Percentiles rank a stretch among this genome's conserved stretches.
phyloP scores from a whole-genome alignment of 2,797 vertebrate genomes.

The Eidolon dupreanum region DNA sequence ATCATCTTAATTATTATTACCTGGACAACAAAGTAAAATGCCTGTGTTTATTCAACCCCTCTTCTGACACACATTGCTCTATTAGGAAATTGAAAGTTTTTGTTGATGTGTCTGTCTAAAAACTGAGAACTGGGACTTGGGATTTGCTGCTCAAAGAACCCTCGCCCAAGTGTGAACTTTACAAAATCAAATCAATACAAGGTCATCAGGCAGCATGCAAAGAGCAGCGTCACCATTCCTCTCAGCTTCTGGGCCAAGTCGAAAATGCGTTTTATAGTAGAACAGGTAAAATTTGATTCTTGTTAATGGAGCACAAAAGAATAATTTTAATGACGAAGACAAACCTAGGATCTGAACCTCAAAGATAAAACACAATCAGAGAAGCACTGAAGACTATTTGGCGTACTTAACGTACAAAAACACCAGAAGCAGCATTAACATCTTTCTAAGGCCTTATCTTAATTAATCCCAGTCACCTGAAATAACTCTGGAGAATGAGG shows the following conservation, averaged over 20 bases:
- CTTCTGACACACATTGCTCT: background rate
- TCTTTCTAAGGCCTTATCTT: background rate
- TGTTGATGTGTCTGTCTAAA: background rate
- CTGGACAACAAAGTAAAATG: background rate
- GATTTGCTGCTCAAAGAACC: background rate
- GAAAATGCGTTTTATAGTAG: background rate
- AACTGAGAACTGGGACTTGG: background rate
- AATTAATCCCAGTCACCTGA: background rate
- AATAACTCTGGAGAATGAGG: background rate
- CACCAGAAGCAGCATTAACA: background rate
- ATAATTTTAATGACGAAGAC: background rate
- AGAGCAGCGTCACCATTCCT: background rate
- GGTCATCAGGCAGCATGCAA: background rate
- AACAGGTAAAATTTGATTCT: slow-evolving; percentile 5
- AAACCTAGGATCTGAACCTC: background rate
- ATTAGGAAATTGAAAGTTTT: background rate
- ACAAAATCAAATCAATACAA: background rate
- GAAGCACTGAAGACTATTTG: background rate
- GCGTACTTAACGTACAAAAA: background rate
- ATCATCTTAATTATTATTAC: slow-evolving; percentile 36
- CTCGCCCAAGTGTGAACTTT: slow-evolving; percentile 24
- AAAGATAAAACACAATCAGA: background rate
- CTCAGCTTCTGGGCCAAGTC: background rate
- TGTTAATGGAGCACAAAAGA: background rate
- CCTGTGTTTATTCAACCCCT: background rate